Base-by-base conservation (phyloP, 2,888 invertebrate genomes). In the Agrypnus murinus region DNA sequence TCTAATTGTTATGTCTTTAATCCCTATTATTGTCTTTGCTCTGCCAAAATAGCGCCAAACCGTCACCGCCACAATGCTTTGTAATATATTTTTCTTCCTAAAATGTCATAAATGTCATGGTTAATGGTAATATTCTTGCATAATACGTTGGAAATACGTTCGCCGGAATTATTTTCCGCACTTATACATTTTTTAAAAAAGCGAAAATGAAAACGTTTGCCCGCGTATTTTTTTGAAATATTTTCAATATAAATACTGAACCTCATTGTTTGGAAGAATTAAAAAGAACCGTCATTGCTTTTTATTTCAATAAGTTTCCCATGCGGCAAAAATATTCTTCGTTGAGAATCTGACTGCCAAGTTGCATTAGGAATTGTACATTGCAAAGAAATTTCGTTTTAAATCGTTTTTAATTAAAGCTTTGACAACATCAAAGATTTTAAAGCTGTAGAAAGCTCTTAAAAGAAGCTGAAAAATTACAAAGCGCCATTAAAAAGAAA, bases 1-100 rank as follows among this genome's bases (percentile, higher is more conserved):
- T 82, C 84, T 85, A 85, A 84, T 84, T 84, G 84, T 78, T 77
- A 69, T 82, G 81, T 81, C 83, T 84, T 83, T 85, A 84, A 85
- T 84, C 84, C 84, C 82, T 80, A 82, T 85, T 84, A 84, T 85
- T 84, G 84, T 85, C 83, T 83, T 81, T 78, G 69, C 80, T 74
- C 78, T 80, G 80, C 79, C 81, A 81, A 83, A 83, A 81, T 81
- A 83, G 81, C 83, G 81, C 81, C 82, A 79, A 78, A 78, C 81
- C 81, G 83, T 84, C 83, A 82, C 79, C 80, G 76, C n/a, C 78
- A 82, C 83, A 83, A 82, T 82, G 80, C 78, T 64, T 74, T 64
- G 69, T 73, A 76, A 78, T 73, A 76, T 77, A 77, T 78, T 79
- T 79, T 78, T 78, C 76, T 74, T 75, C 77, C 75, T 76, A 78